Evolutionary conservation across 2,888 invertebrate species (phyloP), one percentile per base, ranked within the genome.

Genomic region (Argyresthia goedartella): DNA sequence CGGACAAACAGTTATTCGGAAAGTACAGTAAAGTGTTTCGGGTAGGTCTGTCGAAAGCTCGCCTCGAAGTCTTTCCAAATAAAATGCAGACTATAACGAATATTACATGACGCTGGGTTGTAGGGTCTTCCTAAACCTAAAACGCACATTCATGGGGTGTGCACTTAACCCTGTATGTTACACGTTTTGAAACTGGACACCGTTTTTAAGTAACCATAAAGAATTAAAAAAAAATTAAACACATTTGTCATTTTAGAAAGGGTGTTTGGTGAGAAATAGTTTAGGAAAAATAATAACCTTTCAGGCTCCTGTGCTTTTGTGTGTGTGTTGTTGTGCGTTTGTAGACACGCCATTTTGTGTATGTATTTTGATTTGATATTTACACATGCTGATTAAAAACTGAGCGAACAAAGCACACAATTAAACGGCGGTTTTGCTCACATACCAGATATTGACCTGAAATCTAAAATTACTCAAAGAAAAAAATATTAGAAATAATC

Each of bases 81-180:
- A 66, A 69, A 71, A 70, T 67, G 81, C 67, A 75, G 65, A 73
- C 66, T 62, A 76, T 74, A 65, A 35, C n/a, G 36, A 36, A 48
- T 71, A 71, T 69, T 55, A 57, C 53, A 58, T 71, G 71, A 77
- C 78, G 79, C 74, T 70, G 81, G 84, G 76, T 70, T 25, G 25
- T 25, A 25, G 25, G 25, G 36, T 39, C 69, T 61, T 75, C 81
- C 72, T 80, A 80, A 55, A 73, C 71, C 75, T 74, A 79, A 84
- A 85, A 85, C 85, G 86, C 86, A 86, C 85, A 81, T 80, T 81
- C 80, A 85, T 84, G 86, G 80, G 73, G 70, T 81, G 86, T 85
- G 86, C 85, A 78, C 82, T 82, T 84, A 84, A 9, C 10, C 39
- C 53, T 53, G 52, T 43, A 34, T 36, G n/a, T 33, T 47, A 47